phyloP scores from a whole-genome alignment of 2,113 vertebrate genomes.

The Ornithorhynchus anatinus region DNA sequence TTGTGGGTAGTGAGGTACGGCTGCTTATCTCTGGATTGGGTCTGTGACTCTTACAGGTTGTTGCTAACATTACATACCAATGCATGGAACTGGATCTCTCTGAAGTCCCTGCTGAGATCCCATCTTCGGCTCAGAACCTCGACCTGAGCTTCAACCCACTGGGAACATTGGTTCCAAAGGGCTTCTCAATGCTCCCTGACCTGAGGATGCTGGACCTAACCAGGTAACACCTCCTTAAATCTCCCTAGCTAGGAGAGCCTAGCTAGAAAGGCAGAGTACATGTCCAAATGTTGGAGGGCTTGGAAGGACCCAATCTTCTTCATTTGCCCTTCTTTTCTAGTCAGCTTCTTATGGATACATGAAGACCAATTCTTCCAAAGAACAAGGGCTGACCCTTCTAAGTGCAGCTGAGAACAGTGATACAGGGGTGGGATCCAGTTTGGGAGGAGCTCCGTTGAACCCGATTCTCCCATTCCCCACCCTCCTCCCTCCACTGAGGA shows the following conservation, averaged over 20 bases:
- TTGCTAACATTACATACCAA: constrained; percentile 53
- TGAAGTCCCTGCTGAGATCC: constrained; percentile 57
- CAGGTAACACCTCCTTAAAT: constrained; percentile 58
- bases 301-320: no score
- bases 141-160: constrained; percentile 77
- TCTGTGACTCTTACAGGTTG: constrained; percentile 63
- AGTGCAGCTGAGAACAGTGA: no score
- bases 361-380: no score
- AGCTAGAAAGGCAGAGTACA: background rate
- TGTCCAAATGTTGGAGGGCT: no score
- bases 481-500: no score
- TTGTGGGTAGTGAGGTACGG: background rate
- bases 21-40: background rate
- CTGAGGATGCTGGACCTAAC: constrained; percentile 72
- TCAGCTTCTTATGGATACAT: no score
- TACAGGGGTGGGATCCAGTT: no score
- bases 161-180: constrained; percentile 36
- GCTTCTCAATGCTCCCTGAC: constrained; percentile 64
- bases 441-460: no score
- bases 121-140: constrained; percentile 57
- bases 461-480: no score
- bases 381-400: no score
- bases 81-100: constrained; percentile 61
- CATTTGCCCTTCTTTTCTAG: no score
- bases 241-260: background rate